These are phyloP conservation scores for Petrocephalus schoutedeni DNA, from an alignment of 2,797 vertebrate species.

Conservation along the genomic window DNA sequence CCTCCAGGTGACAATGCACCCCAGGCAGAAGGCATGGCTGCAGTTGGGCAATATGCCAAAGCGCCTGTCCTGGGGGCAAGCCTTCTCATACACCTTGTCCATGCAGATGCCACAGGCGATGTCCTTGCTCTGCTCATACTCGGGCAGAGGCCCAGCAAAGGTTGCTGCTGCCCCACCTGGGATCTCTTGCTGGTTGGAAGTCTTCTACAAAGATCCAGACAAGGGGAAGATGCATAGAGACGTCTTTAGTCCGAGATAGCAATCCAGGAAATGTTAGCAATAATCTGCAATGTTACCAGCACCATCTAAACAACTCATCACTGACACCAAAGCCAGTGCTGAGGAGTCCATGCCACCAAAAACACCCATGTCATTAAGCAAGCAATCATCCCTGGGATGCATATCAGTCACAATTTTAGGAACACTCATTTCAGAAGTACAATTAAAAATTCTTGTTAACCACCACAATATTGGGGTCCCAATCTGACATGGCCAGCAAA, in stretches of 20 bases:
- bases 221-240: not conserved
- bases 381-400: not conserved
- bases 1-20: slow-evolving; percentile 79
- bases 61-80: slow-evolving; percentile 45
- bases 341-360: not conserved
- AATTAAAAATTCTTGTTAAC: not conserved
- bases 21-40: slow-evolving; percentile 74
- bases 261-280: not conserved
- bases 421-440: not conserved
- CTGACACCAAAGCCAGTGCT: not conserved
- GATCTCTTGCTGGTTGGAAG: slow-evolving; percentile 23
- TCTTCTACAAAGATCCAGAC: slow-evolving; percentile 31
- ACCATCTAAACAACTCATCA: not conserved
- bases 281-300: not conserved
- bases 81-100: slow-evolving; percentile 83
- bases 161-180: slow-evolving; percentile 38
- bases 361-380: not conserved
- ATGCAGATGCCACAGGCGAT: slow-evolving; percentile 85
- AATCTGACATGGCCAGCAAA: no score
- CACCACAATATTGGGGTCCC: not conserved
- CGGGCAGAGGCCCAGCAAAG: not conserved
- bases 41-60: slow-evolving; percentile 87
- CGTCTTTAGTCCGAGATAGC: not conserved
- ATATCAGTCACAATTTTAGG: not conserved
- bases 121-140: slow-evolving; percentile 60